Evolutionary conservation across 35 echinoderm and acorn worm species (phyloP).

Genomic region (Heliocidaris tuberculata): DNA sequence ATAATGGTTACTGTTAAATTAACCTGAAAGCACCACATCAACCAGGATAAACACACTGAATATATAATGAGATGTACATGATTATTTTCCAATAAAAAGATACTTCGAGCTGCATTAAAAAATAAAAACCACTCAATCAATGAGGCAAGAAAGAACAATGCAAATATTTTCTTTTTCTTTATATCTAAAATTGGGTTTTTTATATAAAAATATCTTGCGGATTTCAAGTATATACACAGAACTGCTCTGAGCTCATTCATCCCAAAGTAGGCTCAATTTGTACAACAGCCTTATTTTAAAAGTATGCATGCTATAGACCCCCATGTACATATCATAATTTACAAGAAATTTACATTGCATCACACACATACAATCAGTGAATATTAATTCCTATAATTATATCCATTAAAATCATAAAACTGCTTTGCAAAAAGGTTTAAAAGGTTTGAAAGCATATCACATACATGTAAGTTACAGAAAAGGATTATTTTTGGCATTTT

Average conservation of each 20-base stretch:
- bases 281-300: neutral
- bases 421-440: neutral
- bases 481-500: no score
- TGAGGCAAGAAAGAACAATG: neutral
- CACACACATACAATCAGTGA: neutral
- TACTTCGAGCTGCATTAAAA: neutral
- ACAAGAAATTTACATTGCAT: slow-evolving; percentile 5
- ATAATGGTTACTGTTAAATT: neutral
- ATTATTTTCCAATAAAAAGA: neutral
- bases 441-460: no score
- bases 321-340: neutral
- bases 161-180: neutral
- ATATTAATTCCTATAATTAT: neutral
- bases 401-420: neutral
- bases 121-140: neutral
- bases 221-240: neutral
- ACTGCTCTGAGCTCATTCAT: neutral
- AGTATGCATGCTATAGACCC: neutral
- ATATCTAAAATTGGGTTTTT: neutral
- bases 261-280: neutral
- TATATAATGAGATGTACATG: neutral
- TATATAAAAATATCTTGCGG: neutral
- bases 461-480: no score
- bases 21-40: neutral
- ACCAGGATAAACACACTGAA: neutral